These are phyloP conservation scores for Stomatorhinus walkeri DNA, from an alignment of 2,797 vertebrate genomes.

Conservation along the genomic window DNA sequence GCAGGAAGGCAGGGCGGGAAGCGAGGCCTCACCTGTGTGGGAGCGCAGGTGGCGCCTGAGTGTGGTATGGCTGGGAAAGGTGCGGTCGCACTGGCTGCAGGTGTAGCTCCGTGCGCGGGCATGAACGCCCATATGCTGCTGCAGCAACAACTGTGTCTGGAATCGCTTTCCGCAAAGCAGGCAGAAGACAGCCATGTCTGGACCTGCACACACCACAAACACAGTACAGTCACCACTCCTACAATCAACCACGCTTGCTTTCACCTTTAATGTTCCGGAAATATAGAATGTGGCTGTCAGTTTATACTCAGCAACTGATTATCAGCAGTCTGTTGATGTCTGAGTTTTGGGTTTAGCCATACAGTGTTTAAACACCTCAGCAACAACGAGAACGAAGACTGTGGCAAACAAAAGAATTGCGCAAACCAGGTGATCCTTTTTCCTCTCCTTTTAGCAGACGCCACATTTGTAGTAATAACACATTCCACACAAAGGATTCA, in stretches of 20 bases:
- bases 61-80: constrained; percentile 96
- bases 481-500: neutral
- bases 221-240: neutral
- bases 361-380: neutral
- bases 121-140: constrained; percentile 99
- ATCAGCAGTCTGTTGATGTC: neutral
- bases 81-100: constrained; percentile 96
- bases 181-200: constrained; percentile 98
- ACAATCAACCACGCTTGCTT: neutral
- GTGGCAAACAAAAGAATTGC: neutral
- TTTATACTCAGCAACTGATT: neutral
- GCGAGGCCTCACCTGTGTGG: constrained; percentile 75
- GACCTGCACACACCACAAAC: constrained; percentile 58
- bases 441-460: neutral
- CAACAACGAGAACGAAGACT: neutral
- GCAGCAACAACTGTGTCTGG: constrained; percentile 95
- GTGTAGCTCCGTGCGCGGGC: constrained; percentile 95
- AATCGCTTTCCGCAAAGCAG: constrained; percentile 97
- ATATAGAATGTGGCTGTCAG: neutral
- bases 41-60: constrained; percentile 97
- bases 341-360: neutral
- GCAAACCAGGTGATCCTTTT: neutral
- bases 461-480: neutral
- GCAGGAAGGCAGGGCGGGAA: no score
- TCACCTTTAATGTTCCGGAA: neutral